phyloP scores from a whole-genome alignment of 2,888 invertebrate species.

The Ophioninae sp. region DNA sequence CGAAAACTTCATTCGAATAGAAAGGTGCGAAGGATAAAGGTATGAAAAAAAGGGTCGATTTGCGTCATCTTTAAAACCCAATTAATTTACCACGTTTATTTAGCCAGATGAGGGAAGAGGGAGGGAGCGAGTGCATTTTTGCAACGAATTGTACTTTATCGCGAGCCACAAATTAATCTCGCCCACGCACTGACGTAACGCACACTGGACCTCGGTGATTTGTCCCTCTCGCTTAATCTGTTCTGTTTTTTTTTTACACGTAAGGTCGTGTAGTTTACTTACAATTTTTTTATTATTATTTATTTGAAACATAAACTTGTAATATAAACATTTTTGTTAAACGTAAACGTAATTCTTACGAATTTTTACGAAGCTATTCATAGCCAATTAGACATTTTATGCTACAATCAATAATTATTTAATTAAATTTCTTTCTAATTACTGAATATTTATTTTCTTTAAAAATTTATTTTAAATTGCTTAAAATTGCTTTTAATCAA shows the following conservation, averaged over 20 bases:
- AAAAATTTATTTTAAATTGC: background rate
- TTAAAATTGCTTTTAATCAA: no score
- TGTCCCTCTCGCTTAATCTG: constrained; percentile 20
- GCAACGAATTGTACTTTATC: constrained; percentile 60
- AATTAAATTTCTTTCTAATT: no score
- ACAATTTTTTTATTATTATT: no score
- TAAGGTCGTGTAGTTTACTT: constrained; percentile 48
- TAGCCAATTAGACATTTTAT: no score
- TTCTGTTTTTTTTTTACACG: constrained; percentile 16
- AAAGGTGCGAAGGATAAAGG: background rate
- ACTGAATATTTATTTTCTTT: no score
- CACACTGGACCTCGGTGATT: constrained; percentile 38
- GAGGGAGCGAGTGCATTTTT: constrained; percentile 30
- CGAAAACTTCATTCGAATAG: background rate
- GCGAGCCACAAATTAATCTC: constrained; percentile 58
- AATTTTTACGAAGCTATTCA: no score
- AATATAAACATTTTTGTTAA: no score
- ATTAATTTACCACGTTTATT: background rate
- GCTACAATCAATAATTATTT: no score
- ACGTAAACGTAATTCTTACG: no score
- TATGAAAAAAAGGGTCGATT: background rate
- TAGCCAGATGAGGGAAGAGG: background rate
- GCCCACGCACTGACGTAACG: constrained; percentile 59
- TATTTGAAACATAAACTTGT: no score
- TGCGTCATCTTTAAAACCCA: background rate